Evolutionary conservation across 2,888 invertebrate species (phyloP), one percentile per base, ranked within the genome.

Genomic region (Crematogaster levior): DNA sequence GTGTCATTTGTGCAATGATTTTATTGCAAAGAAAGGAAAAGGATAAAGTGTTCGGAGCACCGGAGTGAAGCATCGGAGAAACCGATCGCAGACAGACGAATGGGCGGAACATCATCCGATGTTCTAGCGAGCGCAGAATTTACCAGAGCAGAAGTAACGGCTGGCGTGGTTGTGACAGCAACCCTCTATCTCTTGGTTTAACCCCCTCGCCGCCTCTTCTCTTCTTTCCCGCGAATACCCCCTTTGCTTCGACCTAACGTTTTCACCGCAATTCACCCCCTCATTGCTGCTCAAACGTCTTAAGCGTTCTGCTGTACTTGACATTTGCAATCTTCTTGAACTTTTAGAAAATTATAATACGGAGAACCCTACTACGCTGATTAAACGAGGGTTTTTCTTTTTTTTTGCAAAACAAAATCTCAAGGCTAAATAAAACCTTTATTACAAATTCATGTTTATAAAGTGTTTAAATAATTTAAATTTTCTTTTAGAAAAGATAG

Each of bases 221-320:
- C 83, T 73, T 95, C 95, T 95, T 95, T 87, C 77, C 95, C 95
- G 95, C 95, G 87, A 77, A 84, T 83, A 84, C 75, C 94, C 95
- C 95, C 95, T 68, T 95, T 94, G 90, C 86, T 88, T 87, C 89
- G 87, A 88, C 88, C 91, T 89, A 91, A 81, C 90, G 91, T 91
- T 92, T 91, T 91, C 91, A 92, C 92, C 92, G 91, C 92, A 92
- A 91, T 90, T 91, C 92, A 89, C 82, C 87, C 73, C 83, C 73
- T 83, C 83, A 66, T 74, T 83, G 72, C 81, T 63, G 58, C 82
- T 80, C 82, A 88, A 84, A 87, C 82, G 84, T 87, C 84, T 87
- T 82, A 87, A 87, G 74, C 89, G 85, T 80, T 83, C 27, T 82
- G 73, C 89, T 94, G 94, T 91, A 91, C 90, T 90, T 94, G 94